Base-by-base conservation (phyloP, 2,113 vertebrate species). In the Typhlomys cinereus region DNA sequence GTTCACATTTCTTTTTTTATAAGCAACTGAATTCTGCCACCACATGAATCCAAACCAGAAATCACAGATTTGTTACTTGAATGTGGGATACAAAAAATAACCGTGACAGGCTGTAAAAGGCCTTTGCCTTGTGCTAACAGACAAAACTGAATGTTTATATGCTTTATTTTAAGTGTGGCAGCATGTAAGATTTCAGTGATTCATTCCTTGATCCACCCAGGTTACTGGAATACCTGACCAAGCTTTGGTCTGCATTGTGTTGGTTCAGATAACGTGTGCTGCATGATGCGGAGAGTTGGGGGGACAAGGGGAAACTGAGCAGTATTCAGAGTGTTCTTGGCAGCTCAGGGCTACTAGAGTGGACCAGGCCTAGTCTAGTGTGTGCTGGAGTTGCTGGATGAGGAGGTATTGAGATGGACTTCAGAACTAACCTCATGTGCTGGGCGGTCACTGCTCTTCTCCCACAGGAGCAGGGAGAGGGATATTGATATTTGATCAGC, bases 401-500 rank as follows among this genome's bases (percentile, higher is more conserved):
- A 93, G 39, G 90, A 36, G 34, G n/a, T 83, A 59, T 36, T 14
- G 64, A 2, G 69, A 34, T 93, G 70, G 89, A 74, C 50, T 89
- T 41, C n/a, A 36, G 73, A 88, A 34, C 70, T 41, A 85, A 20
- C 39, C 44, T 34, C 44, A 76, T n/a, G n/a, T n/a, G 34, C 29
- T 64, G 3, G 15, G 4, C 69, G 39, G 48, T 67, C 18, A 59
- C 67, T 67, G 39, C 92, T 21, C 91, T 80, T 88, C 34, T 71
- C 36, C 27, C 75, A 61, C 80, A 91, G 64, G 57, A 88, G 41
- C 25, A 85, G 34, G 27, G 85, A 93, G 64, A 82, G 31, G 66
- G 92, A 88, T 73, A 90, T 88, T 36, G 86, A 76, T 70, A 78
- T 52, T 87, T 81, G 89, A 81, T 84, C 66, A 87, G 6, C 70